Evolutionary conservation across 2,888 invertebrate species (phyloP).

Genomic region (Drosophila acutilabella): DNA sequence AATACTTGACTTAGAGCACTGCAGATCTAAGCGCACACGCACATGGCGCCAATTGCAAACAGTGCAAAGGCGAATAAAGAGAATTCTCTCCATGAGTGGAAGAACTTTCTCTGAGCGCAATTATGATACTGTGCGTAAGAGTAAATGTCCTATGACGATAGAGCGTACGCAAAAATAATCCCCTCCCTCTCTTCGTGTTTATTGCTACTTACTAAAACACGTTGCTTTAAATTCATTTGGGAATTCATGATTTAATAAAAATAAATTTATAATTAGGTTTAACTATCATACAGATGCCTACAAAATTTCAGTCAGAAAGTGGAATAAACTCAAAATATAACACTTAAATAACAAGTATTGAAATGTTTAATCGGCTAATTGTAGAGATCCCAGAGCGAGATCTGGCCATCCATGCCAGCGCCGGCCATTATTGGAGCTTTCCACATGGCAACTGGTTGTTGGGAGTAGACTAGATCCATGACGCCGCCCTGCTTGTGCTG

Average conservation of each 20-base stretch:
- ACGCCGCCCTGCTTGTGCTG: conserved; percentile 90
- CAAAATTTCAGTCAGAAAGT: conserved; percentile 38
- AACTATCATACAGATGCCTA: conserved; percentile 18
- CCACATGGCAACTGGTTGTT: conserved; percentile 88
- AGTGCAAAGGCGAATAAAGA: no score
- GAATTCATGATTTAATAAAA: conserved; percentile 8
- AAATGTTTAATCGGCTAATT: conserved; percentile 85
- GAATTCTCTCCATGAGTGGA: no score
- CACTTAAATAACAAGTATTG: conserved; percentile 32
- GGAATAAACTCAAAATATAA: conserved; percentile 29
- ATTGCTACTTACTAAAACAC: neutral
- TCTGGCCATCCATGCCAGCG: conserved; percentile 90
- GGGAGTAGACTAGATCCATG: conserved; percentile 90
- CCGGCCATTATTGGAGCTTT: conserved; percentile 92
- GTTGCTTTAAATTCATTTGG: neutral
- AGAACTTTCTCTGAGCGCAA: no score
- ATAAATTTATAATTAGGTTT: conserved; percentile 5
- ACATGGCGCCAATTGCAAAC: no score
- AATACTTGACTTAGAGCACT: no score
- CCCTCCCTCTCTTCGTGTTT: no score
- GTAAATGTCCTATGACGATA: no score
- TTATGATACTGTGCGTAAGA: no score
- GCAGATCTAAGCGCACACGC: no score
- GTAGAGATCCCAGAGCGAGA: conserved; percentile 93
- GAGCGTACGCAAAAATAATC: no score